Evolutionary conservation across 2,113 vertebrate species (phyloP).

Genomic region (Melierax canorus): DNA sequence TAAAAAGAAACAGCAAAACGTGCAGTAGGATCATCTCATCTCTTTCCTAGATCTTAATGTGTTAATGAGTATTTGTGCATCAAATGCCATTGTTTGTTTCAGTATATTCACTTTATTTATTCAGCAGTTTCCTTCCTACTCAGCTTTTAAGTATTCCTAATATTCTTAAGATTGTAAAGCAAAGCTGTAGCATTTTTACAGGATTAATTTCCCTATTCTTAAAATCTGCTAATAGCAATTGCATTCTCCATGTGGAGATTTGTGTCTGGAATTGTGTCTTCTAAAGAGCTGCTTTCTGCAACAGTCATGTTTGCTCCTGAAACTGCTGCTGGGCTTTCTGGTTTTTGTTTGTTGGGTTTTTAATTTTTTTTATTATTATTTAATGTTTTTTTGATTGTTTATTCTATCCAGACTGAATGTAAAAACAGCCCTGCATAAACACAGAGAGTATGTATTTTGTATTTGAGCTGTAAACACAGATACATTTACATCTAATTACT

Average conservation of each 20-base stretch:
- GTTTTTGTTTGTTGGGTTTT: not conserved
- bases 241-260: not conserved
- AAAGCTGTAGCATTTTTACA: not conserved
- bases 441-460: not conserved
- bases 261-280: not conserved
- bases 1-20: not conserved
- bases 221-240: accelerated
- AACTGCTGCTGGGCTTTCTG: not conserved
- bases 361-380: too few species aligned
- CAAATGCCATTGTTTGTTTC: not conserved
- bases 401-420: not conserved
- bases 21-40: not conserved
- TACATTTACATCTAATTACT: not conserved
- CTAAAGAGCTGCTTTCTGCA: not conserved
- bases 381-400: not conserved
- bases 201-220: not conserved
- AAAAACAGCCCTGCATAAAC: not conserved
- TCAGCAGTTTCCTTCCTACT: not conserved
- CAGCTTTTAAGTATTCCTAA: not conserved
- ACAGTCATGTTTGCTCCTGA: not conserved
- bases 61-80: not conserved
- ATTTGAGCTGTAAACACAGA: not conserved
- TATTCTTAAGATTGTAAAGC: not conserved
- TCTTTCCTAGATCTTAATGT: not conserved
- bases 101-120: not conserved